phyloP scores from a whole-genome alignment of 2,797 vertebrate species.

The Myotis planiceps region DNA sequence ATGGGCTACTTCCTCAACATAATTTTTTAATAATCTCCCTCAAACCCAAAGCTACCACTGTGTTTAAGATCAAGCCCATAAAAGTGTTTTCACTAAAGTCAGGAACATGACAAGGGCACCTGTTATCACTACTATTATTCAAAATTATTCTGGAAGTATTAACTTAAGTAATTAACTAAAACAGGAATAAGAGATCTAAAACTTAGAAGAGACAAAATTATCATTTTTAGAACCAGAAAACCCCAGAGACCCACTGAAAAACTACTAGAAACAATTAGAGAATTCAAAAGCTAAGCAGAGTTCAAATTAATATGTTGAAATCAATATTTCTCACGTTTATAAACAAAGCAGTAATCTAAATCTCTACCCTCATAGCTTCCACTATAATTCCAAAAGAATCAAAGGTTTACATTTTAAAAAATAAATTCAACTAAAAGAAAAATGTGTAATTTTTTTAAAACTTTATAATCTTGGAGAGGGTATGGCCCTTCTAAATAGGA shows the following conservation, averaged over 20 bases:
- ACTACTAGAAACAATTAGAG: background rate
- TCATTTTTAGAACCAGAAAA: conserved; percentile 32
- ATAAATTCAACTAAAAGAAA: conserved; percentile 26
- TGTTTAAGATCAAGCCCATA: background rate
- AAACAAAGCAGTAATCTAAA: conserved; percentile 37
- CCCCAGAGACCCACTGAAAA: background rate
- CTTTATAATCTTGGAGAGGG: background rate
- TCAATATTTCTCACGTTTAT: background rate
- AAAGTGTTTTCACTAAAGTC: background rate
- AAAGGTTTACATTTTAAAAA: background rate
- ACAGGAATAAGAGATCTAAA: background rate
- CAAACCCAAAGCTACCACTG: conserved; percentile 8
- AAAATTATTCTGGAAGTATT: background rate
- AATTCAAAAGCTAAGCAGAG: background rate
- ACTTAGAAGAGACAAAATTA: background rate
- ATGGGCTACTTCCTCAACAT: background rate
- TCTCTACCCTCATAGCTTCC: background rate
- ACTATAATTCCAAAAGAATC: background rate
- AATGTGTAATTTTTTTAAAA: background rate
- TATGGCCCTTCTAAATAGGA: background rate
- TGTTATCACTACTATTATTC: background rate
- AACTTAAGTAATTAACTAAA: background rate
- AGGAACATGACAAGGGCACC: background rate
- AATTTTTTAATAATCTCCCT: background rate
- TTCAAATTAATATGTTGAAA: conserved; percentile 42